A percentile compares a stretch with the other conserved stretches of the same genome.
Evolutionary conservation across 2,797 vertebrate genomes (phyloP).

Genomic region (Gallinago stenura): DNA sequence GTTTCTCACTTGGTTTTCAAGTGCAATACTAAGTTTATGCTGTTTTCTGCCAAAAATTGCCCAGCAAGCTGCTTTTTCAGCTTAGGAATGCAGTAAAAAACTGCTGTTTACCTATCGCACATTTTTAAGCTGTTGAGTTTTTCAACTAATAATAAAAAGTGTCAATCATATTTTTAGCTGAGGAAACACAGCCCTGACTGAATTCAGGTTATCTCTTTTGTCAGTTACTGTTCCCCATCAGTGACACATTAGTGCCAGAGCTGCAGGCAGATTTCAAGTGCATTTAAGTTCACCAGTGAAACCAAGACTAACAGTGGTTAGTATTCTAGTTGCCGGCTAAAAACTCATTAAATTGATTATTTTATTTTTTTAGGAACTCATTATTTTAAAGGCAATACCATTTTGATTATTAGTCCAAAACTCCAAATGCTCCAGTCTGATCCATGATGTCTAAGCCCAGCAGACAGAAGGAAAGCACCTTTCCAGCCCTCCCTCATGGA

Average conservation of each 20-base stretch:
- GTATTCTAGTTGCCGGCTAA: not conserved
- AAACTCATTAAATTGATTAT: not conserved
- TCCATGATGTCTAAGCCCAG: not conserved
- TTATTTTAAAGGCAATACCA: not conserved
- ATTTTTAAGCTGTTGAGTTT: conserved; percentile 29
- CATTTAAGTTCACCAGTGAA: conserved; percentile 10
- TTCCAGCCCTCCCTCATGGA: not conserved
- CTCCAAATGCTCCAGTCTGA: not conserved
- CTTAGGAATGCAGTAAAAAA: not conserved
- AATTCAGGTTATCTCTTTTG: conserved; percentile 14
- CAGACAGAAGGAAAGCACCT: not conserved
- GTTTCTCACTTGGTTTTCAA: not conserved
- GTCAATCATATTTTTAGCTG: conserved; percentile 27
- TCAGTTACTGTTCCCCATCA: not conserved
- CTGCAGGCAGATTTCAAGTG: conserved; percentile 14
- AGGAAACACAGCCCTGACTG: not conserved
- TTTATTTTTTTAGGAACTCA: not conserved
- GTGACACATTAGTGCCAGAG: conserved; percentile 13
- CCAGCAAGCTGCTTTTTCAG: conserved; percentile 6
- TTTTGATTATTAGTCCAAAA: not conserved
- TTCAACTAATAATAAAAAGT: conserved; percentile 24
- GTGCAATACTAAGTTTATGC: not conserved
- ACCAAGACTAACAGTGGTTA: not conserved
- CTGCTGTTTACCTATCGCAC: conserved; percentile 5
- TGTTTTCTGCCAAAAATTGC: not conserved